Base-by-base conservation (phyloP, 2,888 invertebrate genomes). In the Pterobdella sp. region DNA sequence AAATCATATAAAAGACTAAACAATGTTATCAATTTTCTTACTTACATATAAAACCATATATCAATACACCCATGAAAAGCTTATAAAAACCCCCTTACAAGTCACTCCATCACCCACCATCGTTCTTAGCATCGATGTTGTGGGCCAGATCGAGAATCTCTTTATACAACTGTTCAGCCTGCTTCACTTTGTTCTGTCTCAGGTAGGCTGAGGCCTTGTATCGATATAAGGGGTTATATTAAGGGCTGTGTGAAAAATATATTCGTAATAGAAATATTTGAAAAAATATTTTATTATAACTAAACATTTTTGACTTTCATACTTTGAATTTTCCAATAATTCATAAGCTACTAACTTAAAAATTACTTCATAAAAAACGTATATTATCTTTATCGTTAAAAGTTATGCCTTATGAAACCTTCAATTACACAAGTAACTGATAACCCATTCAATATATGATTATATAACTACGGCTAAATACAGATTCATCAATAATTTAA, bases 161-260 rank as follows among this genome's bases (percentile, higher is more conserved):
- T 85, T 99, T 99, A 87, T 99, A 99, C 68, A 99, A 87, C 74
- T 92, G 90, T 87, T 98, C 98, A 0, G 98, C 98, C 85, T 97
- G 95, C 83, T 94, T 92, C 87, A 96, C 99, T 86, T 99, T 98
- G 79, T 95, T 94, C 82, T 88, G 87, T 85, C 98, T 99, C 80
- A 99, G 88, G 85, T 94, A 97, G 84, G 97, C 98, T 18, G 97
- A 96, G 63, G 98, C 96, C 85, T 85, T 77, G 63, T 79, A 10
- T 1, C n/a, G 14, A 72, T 0, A 35, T n/a, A 70, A 4, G 49
- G 63, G n/a, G n/a, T 26, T 7, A 26, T 26, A 26, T 14, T 63
- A 26, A 63, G 26, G 32, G 65, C 4, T 4, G 35, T 7, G 32
- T 29, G 65, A 31, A 22, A 10, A 31, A 35, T 7, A 4, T 26